Conservation (phyloP, 2,113 vertebrate genomes). For the Cebidichthys violaceus region DNA sequence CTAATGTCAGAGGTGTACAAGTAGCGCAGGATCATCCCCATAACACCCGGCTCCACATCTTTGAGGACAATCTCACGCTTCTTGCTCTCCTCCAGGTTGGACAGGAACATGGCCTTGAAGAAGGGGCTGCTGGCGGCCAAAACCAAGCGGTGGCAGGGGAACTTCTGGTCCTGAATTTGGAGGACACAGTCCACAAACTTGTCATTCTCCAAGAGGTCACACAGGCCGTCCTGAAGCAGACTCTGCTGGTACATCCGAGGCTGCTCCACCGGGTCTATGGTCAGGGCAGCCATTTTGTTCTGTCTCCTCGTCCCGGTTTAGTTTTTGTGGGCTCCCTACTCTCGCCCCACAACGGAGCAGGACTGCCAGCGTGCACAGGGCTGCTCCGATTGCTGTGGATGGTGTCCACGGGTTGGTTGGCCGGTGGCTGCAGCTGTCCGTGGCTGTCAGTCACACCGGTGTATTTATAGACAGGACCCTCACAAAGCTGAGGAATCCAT, state of each 20-base stretch:
- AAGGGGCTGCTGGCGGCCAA: slow-evolving; percentile 94
- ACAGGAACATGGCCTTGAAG: slow-evolving; percentile 93
- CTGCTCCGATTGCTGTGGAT: slow-evolving; percentile 44
- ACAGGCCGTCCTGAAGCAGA: slow-evolving; percentile 95
- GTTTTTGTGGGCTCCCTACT: slow-evolving; percentile 55
- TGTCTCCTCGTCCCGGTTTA: slow-evolving; percentile 27
- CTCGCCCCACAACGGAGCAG: slow-evolving; percentile 61
- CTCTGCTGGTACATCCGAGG: slow-evolving; percentile 95
- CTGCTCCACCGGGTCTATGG: slow-evolving; percentile 89
- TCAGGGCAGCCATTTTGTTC: slow-evolving; percentile 86
- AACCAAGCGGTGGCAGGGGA: slow-evolving; percentile 93
- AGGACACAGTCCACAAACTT: slow-evolving; percentile 94
- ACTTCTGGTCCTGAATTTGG: slow-evolving; percentile 89
- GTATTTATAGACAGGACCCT: slow-evolving; percentile 89
- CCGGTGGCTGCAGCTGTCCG: slow-evolving; percentile 79
- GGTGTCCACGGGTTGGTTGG: slow-evolving; percentile 38
- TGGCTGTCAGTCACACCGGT: slow-evolving; percentile 75
- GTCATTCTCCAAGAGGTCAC: slow-evolving; percentile 92
- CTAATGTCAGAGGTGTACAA: slow-evolving; percentile 94
- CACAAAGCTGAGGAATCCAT: slow-evolving; percentile 81
- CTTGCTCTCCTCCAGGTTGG: slow-evolving; percentile 88
- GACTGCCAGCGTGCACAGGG: slow-evolving; percentile 60
- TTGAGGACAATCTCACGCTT: slow-evolving; percentile 88
- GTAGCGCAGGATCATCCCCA: slow-evolving; percentile 92
- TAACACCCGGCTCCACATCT: slow-evolving; percentile 88